Base-by-base conservation (phyloP, 2,888 invertebrate species). In the Apodemia hepburni region DNA sequence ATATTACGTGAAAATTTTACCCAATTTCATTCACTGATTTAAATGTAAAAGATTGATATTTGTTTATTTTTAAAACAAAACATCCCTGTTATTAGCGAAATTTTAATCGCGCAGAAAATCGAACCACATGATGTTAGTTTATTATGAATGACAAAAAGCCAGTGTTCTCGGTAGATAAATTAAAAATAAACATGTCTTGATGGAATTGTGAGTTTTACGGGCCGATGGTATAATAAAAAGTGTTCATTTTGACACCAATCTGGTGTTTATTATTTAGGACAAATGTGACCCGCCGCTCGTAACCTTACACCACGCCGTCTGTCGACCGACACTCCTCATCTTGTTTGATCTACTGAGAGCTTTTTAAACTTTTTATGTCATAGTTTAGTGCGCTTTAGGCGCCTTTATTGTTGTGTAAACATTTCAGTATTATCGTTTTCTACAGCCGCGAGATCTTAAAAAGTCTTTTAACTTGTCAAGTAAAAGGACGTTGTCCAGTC, bases 301-400 rank as follows among this genome's bases (percentile, higher is more conserved):
- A 86, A 91, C 80, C 79, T 70, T 73, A 91, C 76, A 88, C 87
- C 84, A 73, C 70, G 75, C 85, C 87, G 87, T 78, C 84, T 85
- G 87, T 77, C 83, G 77, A 79, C 81, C 80, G 81, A 84, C 84
- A 83, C 83, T 79, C 81, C 86, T 84, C 82, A 71, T 80, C 78
- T 84, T 91, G 91, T 91, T 91, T 91, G 91, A 91, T 91, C 91
- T 91, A 90, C 89, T 84, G 86, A 87, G 89, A 88, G 91, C 87
- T 89, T 91, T 91, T 91, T 90, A 87, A 88, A 85, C 82, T 88
- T 90, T 90, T 91, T 88, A 91, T 91, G 85, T 84, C 85, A 84
- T 84, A 85, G 82, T 87, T 88, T 84, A 88, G 84, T 83, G 81
- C 78, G 79, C 76, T 86, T 85, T 85, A 85, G 81, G 84, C 80